Conservation (phyloP, 35 echinoderm and acorn worm genomes). For the Anneissia japonica region DNA sequence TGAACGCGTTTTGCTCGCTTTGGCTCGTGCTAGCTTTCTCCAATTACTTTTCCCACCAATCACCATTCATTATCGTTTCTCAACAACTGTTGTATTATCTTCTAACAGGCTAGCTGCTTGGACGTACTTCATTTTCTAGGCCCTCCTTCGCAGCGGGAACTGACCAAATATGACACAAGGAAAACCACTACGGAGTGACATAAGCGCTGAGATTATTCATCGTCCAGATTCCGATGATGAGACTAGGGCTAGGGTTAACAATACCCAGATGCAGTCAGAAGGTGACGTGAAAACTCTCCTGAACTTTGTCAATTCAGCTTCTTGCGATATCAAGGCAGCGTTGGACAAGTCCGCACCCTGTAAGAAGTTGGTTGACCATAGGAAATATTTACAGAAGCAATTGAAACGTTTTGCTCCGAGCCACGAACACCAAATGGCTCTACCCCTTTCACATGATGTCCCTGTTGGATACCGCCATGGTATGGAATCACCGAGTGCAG, state of each 20-base stretch:
- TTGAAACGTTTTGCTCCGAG: background rate
- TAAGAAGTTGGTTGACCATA: constrained; percentile 10
- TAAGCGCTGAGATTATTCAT: background rate
- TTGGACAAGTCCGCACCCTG: constrained; percentile 52
- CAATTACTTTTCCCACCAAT: background rate
- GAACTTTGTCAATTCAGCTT: constrained; percentile 66
- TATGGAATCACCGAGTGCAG: background rate
- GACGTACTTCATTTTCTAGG: background rate
- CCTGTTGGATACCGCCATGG: background rate
- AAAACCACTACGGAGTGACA: background rate
- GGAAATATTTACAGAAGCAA: constrained; percentile 38
- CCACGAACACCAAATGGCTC: background rate
- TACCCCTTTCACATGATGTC: background rate
- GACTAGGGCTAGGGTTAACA: background rate
- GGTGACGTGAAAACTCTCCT: constrained; percentile 56
- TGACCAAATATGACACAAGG: background rate
- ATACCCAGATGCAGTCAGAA: background rate
- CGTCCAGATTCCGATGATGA: background rate
- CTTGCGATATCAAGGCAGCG: constrained; percentile 72
- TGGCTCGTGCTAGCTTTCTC: background rate
- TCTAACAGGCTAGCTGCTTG: background rate
- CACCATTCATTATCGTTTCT: background rate
- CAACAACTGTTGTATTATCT: background rate
- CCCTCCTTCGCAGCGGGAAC: background rate
- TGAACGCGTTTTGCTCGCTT: background rate